A percentile compares a stretch with the other conserved stretches of the same genome.
Conservation (phyloP, 2,113 vertebrate genomes). For the Myotis davidii region DNA sequence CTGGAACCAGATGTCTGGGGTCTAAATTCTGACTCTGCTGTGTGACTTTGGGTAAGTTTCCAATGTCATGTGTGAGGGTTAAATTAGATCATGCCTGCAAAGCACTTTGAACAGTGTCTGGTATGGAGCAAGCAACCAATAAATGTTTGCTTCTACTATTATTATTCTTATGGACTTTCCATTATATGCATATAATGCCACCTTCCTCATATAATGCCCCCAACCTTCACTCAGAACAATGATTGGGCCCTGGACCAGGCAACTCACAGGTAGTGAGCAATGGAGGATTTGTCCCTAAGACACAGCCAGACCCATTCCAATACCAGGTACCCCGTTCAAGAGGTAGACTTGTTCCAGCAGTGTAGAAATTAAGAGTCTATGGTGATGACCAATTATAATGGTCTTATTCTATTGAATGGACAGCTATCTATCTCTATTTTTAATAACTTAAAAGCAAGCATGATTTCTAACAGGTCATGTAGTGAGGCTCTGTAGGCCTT, state of each 20-base stretch:
- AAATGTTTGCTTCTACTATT: background rate
- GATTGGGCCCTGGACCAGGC: background rate
- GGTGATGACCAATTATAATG: background rate
- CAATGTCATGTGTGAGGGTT: background rate
- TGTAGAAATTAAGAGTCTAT: background rate
- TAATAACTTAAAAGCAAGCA: background rate
- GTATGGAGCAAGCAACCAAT: background rate
- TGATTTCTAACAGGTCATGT: background rate
- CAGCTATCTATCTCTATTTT: background rate
- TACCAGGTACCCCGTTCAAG: background rate
- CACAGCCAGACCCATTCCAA: background rate
- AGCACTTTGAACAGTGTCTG: background rate
- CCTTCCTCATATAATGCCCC: background rate
- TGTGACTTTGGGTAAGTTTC: slow-evolving; percentile 16
- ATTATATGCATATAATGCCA: background rate
- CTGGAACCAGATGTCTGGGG: background rate
- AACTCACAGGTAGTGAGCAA: background rate
- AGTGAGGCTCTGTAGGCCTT: background rate
- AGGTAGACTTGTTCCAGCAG: background rate
- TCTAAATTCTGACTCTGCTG: slow-evolving; percentile 35
- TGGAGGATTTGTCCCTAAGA: background rate
- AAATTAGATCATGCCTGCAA: slow-evolving; percentile 9
- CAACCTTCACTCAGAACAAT: background rate
- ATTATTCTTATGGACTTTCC: background rate
- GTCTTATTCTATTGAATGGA: background rate